These are phyloP conservation scores for Erythrocercus mccallii DNA, from an alignment of 2,113 vertebrate species.

Conservation along the genomic window DNA sequence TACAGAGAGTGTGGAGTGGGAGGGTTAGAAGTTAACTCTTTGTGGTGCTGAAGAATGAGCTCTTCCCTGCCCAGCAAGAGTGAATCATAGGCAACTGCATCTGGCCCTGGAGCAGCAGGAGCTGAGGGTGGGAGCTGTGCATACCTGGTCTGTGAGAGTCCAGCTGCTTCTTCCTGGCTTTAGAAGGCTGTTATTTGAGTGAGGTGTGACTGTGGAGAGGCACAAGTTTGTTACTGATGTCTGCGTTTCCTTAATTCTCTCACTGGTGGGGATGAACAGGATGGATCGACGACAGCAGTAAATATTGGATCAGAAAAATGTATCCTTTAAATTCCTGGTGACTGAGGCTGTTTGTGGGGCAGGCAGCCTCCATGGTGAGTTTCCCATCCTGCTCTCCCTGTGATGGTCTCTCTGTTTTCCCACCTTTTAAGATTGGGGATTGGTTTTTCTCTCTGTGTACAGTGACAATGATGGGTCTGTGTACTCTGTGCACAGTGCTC, in stretches of 20 bases:
- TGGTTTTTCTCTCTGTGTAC: background rate
- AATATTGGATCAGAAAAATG: conserved; percentile 69
- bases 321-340: conserved; percentile 71
- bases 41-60: background rate
- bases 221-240: background rate
- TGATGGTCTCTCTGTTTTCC: background rate
- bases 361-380: background rate
- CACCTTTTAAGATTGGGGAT: background rate
- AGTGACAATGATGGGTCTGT: background rate
- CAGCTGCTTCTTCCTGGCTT: background rate
- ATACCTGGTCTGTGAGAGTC: background rate
- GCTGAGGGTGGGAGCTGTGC: background rate
- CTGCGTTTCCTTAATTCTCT: conserved; percentile 62
- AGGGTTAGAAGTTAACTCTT: background rate
- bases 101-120: background rate
- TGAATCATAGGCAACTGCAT: rapidly evolving
- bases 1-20: background rate
- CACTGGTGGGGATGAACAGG: conserved; percentile 71
- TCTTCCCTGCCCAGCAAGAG: background rate
- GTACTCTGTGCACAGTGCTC: background rate
- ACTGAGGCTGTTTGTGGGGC: background rate
- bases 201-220: background rate
- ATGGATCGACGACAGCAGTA: background rate
- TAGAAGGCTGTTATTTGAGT: background rate
- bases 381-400: background rate